phyloP scores from a whole-genome alignment of 2,888 invertebrate species.

The Drosophila algonquin region DNA sequence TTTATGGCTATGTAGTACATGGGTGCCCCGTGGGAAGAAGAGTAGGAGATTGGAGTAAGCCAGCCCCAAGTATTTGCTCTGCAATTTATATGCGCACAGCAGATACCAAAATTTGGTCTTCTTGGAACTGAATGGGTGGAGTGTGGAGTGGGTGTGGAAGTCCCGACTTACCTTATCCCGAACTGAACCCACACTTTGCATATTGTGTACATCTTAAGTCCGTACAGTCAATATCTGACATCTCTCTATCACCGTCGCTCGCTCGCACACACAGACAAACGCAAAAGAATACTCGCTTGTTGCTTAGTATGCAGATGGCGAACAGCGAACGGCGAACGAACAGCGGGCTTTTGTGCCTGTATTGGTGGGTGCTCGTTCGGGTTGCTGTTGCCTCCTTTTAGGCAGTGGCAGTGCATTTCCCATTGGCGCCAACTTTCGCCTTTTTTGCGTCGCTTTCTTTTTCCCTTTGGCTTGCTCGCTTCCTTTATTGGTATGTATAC shows the following conservation, averaged over 20 bases:
- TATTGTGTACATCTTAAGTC: constrained; percentile 56
- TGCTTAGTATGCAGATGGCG: constrained; percentile 72
- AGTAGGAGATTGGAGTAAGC: not conserved
- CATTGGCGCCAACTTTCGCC: constrained; percentile 45
- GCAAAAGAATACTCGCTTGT: constrained; percentile 37
- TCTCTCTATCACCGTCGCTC: not conserved
- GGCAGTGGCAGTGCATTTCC: constrained; percentile 65
- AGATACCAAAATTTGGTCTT: constrained; percentile 39
- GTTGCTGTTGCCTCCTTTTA: constrained; percentile 46
- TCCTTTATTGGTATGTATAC: constrained; percentile 43
- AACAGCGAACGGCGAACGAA: not conserved
- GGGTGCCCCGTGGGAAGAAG: not conserved
- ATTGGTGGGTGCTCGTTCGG: constrained; percentile 18
- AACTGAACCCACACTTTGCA: constrained; percentile 59
- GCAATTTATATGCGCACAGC: constrained; percentile 47
- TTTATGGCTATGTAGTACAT: not conserved
- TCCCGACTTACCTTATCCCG: constrained; percentile 36
- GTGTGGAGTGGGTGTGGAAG: not conserved
- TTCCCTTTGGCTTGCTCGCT: constrained; percentile 35
- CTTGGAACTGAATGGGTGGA: not conserved
- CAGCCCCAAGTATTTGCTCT: constrained; percentile 32
- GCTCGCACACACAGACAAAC: constrained; percentile 10
- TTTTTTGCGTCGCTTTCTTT: not conserved
- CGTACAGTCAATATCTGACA: constrained; percentile 65
- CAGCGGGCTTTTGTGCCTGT: constrained; percentile 4